A percentile compares a stretch with the other conserved stretches of the same genome.
phyloP scores from a whole-genome alignment of 2,797 vertebrate genomes.

The Cirrhinus molitorella region DNA sequence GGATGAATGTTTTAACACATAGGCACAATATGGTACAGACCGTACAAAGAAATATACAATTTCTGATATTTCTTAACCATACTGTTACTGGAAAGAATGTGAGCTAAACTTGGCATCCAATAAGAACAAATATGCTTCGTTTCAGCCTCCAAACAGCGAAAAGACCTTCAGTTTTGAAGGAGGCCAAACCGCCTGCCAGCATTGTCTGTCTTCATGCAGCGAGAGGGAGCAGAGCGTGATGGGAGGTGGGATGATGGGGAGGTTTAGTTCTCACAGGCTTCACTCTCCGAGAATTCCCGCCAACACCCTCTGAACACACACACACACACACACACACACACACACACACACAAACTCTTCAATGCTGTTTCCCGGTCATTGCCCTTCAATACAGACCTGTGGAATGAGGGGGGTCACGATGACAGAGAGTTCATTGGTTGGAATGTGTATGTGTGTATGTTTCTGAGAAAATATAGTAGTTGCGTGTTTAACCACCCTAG shows the following conservation, averaged over 20 bases:
- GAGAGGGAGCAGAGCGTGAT: conserved; percentile 27
- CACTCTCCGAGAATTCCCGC: conserved; percentile 58
- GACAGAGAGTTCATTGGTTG: conserved; percentile 11
- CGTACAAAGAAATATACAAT: background rate
- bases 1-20: background rate
- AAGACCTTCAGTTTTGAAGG: conserved; percentile 21
- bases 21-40: background rate
- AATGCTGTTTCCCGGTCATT: conserved; percentile 64
- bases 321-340: background rate
- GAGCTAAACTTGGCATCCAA: background rate
- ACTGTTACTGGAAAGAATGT: background rate
- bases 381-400: conserved; percentile 57
- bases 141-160: background rate
- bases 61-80: background rate
- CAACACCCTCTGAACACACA: conserved; percentile 50
- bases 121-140: background rate
- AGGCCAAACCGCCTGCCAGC: conserved; percentile 32
- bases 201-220: conserved; percentile 34
- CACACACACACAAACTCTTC: too few relatives aligned
- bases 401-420: conserved; percentile 36
- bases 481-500: too few relatives aligned
- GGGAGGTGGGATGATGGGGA: conserved; percentile 25
- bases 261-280: conserved; percentile 59
- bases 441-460: background rate
- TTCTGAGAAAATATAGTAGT: too few relatives aligned